phyloP scores from a whole-genome alignment of 2,888 invertebrate species.

The Limnephilus marmoratus region DNA sequence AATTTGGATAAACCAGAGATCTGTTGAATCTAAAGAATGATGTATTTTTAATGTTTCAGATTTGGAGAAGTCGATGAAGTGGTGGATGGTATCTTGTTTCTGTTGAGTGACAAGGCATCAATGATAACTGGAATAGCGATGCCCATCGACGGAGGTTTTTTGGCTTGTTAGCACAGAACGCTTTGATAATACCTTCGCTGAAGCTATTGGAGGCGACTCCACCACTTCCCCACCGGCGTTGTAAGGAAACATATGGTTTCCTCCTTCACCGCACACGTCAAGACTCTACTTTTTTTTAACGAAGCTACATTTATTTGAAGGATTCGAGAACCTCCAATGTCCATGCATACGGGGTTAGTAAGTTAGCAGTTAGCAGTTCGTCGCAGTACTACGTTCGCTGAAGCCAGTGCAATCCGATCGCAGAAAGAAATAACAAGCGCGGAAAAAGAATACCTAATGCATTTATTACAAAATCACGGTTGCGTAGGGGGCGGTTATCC shows the following conservation, averaged over 20 bases:
- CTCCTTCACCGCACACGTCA: no score
- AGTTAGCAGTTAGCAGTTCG: no score
- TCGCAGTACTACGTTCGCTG: no score
- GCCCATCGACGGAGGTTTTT: conserved; percentile 90
- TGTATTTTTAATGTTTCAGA: conserved; percentile 68
- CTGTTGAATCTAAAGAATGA: not conserved
- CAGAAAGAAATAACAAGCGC: not conserved
- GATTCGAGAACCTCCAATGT: no score
- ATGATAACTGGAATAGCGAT: conserved; percentile 89
- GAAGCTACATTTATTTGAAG: no score
- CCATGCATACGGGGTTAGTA: no score
- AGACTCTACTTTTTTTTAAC: no score
- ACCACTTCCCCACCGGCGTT: no score
- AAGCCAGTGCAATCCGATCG: not conserved
- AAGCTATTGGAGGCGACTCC: no score
- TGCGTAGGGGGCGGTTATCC: no score
- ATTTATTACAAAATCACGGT: not conserved
- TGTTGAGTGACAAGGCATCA: conserved; percentile 87
- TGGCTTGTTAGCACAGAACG: conserved; percentile 71
- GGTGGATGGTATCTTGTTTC: conserved; percentile 85
- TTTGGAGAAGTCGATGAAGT: conserved; percentile 90
- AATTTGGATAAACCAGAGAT: no score
- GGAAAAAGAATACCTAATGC: not conserved
- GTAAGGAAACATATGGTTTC: no score
- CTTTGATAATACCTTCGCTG: not conserved